These are phyloP conservation scores for Poeciliopsis presidionis DNA, from an alignment of 2,797 vertebrate species.

Conservation along the genomic window DNA sequence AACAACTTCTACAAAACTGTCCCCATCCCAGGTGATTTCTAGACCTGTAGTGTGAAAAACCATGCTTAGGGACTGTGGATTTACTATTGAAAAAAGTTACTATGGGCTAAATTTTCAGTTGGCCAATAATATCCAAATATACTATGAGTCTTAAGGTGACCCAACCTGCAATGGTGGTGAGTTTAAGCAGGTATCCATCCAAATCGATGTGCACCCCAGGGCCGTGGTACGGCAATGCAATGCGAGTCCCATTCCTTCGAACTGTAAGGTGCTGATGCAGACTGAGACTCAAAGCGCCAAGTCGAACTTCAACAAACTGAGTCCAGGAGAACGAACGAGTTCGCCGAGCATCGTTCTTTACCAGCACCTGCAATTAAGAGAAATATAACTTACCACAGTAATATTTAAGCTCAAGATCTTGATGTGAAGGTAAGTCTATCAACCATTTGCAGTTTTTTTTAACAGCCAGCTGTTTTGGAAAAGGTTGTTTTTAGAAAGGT, in stretches of 20 bases:
- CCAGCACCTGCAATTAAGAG: slow-evolving; percentile 79
- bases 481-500: not conserved
- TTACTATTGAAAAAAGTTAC: not conserved
- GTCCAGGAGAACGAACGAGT: slow-evolving; percentile 99
- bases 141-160: not conserved
- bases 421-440: not conserved
- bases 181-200: slow-evolving; percentile 96
- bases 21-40: slow-evolving; percentile 98
- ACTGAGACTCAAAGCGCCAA: slow-evolving; percentile 85
- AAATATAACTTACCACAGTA: not conserved
- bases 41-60: slow-evolving; percentile 78
- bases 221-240: slow-evolving; percentile 91
- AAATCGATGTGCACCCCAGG: slow-evolving; percentile 91
- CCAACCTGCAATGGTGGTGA: slow-evolving; percentile 92
- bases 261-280: slow-evolving; percentile 97
- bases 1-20: slow-evolving; percentile 97
- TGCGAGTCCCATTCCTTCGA: slow-evolving; percentile 91
- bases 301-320: slow-evolving; percentile 91
- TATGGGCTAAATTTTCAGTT: not conserved
- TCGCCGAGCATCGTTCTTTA: slow-evolving; percentile 94
- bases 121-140: not conserved
- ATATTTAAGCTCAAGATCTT: not conserved
- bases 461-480: not conserved
- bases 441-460: not conserved
- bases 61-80: not conserved